Base-by-base conservation (phyloP, 2,888 invertebrate species). In the Nomada lathburiana region DNA sequence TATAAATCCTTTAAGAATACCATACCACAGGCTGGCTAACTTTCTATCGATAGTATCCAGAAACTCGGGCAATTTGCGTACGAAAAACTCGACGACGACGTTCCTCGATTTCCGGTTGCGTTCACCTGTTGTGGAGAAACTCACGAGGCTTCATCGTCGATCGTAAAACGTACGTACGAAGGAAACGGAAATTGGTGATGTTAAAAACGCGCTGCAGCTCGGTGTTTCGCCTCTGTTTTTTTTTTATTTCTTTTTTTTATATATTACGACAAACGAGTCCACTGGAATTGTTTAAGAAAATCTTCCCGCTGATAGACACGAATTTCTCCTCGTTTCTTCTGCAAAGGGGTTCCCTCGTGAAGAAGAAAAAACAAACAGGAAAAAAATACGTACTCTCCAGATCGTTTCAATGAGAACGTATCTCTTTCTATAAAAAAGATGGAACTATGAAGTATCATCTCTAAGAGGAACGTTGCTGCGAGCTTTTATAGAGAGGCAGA, bases 371-470 rank as follows among this genome's bases (percentile, higher is more conserved):
- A 13, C n/a, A 23, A 26, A 13, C 18, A 2, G 29, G 9, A 26
- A 42, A 74, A 42, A n/a, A 26, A 18, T n/a, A n/a, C 42, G 23
- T 50, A 60, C 42, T 53, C 23, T 23, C 10, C 52, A 23, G 60
- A 70, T 55, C 55, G 42, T 26, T 42, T 53, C 29, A 47, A 63
- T 36, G 36, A 63, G 47, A 50, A 20, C 29, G 16, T 23, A 23
- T 36, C 50, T 52, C 55, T 47, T 47, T 62, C 63, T 63, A 63
- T 63, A 63, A 76, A 76, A 71, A 36, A 16, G 55, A 76, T 18
- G 76, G 23, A 63, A 63, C 63, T 63, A 47, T 13, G 71, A 55
- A 55, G 63, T 55, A 76, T 70, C 62, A 55, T 55, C 55, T 53
- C 62, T 36, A 26, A 11, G 42, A 53, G 53, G 62, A 18, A 63